phyloP scores from a whole-genome alignment of 1,140 invertebrate genomes.

The Caenorhabditis inopinata region DNA sequence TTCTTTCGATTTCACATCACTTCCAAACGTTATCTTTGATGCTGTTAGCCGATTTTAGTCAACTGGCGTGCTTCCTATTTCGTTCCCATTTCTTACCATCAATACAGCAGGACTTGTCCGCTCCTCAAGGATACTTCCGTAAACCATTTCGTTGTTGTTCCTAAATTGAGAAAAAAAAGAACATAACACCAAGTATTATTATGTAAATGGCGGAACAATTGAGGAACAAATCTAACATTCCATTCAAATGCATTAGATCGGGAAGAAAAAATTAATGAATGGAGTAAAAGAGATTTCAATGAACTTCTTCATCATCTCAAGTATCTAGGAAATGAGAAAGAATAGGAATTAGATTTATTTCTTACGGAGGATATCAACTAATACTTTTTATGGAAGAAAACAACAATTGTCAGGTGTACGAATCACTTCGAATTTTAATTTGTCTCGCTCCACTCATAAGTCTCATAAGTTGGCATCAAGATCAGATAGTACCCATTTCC shows the following conservation, averaged over 20 bases:
- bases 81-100: slow-evolving; percentile 1
- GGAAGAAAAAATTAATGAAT: not conserved
- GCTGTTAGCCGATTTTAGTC: too few species aligned
- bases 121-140: slow-evolving; percentile 29
- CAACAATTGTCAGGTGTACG: slow-evolving; percentile 20
- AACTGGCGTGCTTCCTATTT: too few species aligned
- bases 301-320: too few species aligned
- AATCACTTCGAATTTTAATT: not conserved
- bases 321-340: not conserved
- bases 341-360: not conserved
- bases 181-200: slow-evolving; percentile 13
- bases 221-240: not conserved
- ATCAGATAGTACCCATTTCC: slow-evolving; percentile 17
- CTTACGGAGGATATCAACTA: not conserved
- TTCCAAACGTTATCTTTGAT: too few species aligned
- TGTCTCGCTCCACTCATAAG: slow-evolving; percentile 27
- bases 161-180: not conserved
- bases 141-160: slow-evolving; percentile 10
- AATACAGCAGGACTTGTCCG: slow-evolving; percentile 10
- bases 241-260: not conserved
- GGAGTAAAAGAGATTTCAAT: not conserved
- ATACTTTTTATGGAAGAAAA: too few species aligned
- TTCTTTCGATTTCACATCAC: too few species aligned
- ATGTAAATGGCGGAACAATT: slow-evolving; percentile 16
- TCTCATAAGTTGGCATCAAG: slow-evolving; percentile 22